Evolutionary conservation across 1,140 invertebrate genomes (phyloP).

Genomic region (Macrobrachium rosenbergii): DNA sequence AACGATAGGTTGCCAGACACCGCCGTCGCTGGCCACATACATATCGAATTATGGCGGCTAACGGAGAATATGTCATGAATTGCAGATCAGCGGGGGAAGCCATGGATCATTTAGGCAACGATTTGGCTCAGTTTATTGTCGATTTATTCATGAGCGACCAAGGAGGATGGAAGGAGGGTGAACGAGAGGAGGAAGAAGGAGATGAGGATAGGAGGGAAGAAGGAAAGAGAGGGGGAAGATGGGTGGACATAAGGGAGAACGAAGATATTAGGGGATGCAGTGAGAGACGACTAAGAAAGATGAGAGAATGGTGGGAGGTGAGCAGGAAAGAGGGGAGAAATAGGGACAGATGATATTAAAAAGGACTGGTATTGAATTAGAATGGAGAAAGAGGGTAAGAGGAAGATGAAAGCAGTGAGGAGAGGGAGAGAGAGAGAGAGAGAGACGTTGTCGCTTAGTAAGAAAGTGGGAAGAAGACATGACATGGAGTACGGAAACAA

Average conservation of each 20-base stretch:
- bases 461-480: no score
- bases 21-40: slow-evolving; percentile 40
- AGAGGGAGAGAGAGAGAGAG: no score
- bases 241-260: neutral
- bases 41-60: slow-evolving; percentile 50
- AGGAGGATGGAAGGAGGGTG: neutral
- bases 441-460: no score
- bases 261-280: neutral
- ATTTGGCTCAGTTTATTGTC: slow-evolving; percentile 56
- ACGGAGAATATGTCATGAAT: slow-evolving; percentile 59
- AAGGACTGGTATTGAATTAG: no score
- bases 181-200: neutral
- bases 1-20: no score
- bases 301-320: neutral
- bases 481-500: no score
- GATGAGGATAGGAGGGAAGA: neutral
- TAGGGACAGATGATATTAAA: no score
- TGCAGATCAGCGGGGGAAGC: slow-evolving; percentile 51
- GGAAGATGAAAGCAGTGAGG: no score
- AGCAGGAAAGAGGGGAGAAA: neutral
- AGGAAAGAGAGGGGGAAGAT: neutral
- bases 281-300: neutral
- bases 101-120: slow-evolving; percentile 60
- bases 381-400: no score
- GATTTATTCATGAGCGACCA: slow-evolving; percentile 51